Percentiles rank a stretch among this genome's conserved stretches.
Evolutionary conservation across 2,113 vertebrate species (phyloP).

Genomic region (Promerops cafer): DNA sequence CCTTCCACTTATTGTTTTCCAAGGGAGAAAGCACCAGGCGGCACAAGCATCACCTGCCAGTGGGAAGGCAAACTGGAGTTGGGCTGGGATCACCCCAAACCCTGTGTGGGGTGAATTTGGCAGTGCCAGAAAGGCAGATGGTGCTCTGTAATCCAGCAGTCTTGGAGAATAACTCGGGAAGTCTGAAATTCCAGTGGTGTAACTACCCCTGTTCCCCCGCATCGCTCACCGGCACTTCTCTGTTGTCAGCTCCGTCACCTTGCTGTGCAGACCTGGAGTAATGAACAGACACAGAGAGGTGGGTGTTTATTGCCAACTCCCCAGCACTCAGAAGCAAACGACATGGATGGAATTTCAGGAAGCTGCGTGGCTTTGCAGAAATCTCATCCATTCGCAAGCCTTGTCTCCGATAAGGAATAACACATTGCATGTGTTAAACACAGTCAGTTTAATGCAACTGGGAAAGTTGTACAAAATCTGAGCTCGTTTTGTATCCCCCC

Average conservation of each 20-base stretch:
- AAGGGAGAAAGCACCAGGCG: rapidly evolving
- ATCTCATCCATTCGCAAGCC: neutral
- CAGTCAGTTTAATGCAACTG: neutral
- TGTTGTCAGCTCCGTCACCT: constrained; percentile 84
- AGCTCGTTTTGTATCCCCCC: neutral
- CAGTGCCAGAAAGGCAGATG: neutral
- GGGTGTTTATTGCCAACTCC: neutral
- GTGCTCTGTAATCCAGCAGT: neutral
- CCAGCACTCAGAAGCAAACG: rapidly evolving
- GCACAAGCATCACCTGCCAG: neutral
- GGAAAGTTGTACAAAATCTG: neutral
- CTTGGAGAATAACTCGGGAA: neutral
- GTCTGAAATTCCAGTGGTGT: neutral
- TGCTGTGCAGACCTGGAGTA: constrained; percentile 82
- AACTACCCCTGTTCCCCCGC: rapidly evolving
- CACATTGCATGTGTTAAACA: neutral
- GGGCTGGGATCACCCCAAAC: neutral
- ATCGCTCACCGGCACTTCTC: constrained; percentile 88
- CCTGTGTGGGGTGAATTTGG: neutral
- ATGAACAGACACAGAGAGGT: neutral
- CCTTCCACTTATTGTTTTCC: neutral
- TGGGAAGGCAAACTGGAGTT: neutral
- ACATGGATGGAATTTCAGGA: neutral
- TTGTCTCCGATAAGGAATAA: neutral
- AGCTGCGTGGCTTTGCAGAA: neutral